Percentiles rank a stretch among this genome's conserved stretches.
These are phyloP conservation scores for Gymnocheta viridis DNA, from an alignment of 2,888 invertebrate species.

Conservation along the genomic window DNA sequence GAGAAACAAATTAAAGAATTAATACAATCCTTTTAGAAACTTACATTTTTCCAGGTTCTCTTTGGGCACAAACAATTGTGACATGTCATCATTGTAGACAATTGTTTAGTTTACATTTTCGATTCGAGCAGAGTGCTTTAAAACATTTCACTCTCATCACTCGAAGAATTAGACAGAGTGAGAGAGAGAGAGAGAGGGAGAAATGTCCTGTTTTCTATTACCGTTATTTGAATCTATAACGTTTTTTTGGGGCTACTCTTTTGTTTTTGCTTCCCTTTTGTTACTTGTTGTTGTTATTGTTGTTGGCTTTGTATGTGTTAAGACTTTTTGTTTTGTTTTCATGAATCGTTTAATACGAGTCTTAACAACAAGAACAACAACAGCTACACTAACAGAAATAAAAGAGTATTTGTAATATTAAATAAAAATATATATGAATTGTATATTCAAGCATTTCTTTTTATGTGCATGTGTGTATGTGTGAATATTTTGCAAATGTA, in stretches of 20 bases:
- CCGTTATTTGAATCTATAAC: background rate
- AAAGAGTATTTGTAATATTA: background rate
- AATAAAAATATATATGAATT: no score
- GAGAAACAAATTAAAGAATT: background rate
- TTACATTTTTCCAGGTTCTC: background rate
- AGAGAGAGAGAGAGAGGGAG: background rate
- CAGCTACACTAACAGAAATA: slow-evolving; percentile 9
- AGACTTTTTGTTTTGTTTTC: background rate
- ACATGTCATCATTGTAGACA: background rate
- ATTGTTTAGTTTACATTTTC: background rate
- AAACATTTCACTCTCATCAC: background rate
- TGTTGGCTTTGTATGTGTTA: background rate
- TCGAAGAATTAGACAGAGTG: background rate
- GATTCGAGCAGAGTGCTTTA: background rate
- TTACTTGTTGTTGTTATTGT: background rate
- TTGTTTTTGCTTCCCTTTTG: slow-evolving; percentile 1
- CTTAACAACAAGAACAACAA: slow-evolving; percentile 1
- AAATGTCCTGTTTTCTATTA: slow-evolving; percentile 17
- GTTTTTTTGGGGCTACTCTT: background rate
- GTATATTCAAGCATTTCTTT: slow-evolving; percentile 6
- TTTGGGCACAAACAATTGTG: background rate
- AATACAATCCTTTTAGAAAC: background rate
- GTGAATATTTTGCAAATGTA: slow-evolving; percentile 14
- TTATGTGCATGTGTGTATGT: background rate
- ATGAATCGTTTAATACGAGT: slow-evolving; percentile 15